Percentiles rank a stretch among this genome's conserved stretches.
These are phyloP conservation scores for Conomelus anceps DNA, from an alignment of 2,888 invertebrate species.

Conservation along the genomic window DNA sequence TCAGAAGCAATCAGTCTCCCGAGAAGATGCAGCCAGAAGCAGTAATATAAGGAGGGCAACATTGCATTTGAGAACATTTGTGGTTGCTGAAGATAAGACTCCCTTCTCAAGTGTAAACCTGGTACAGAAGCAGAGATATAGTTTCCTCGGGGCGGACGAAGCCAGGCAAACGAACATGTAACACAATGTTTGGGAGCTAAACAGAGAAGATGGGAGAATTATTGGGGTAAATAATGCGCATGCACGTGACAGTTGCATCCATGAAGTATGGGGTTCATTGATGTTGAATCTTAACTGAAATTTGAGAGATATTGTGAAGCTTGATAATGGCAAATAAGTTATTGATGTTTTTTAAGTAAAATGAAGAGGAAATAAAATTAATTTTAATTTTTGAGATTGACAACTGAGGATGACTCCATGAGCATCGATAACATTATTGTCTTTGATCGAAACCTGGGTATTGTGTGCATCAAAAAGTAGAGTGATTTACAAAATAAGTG, in stretches of 20 bases:
- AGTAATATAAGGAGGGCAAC: background rate
- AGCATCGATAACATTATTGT: too few relatives aligned
- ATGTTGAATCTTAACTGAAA: too few relatives aligned
- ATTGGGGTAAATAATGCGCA: background rate
- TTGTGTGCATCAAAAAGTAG: too few relatives aligned
- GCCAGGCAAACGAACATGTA: background rate
- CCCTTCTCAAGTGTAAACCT: background rate
- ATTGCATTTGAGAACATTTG: conserved; percentile 1
- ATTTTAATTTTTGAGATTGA: too few relatives aligned
- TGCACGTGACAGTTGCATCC: background rate
- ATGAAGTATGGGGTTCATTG: background rate
- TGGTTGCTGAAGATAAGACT: conserved; percentile 6
- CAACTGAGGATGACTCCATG: too few relatives aligned
- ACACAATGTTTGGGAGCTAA: background rate
- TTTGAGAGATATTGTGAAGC: too few relatives aligned
- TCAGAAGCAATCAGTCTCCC: background rate
- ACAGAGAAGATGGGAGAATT: background rate
- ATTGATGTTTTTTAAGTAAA: too few relatives aligned
- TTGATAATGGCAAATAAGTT: too few relatives aligned
- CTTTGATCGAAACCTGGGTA: too few relatives aligned
- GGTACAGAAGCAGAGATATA: background rate
- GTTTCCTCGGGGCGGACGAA: background rate
- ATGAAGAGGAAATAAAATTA: too few relatives aligned
- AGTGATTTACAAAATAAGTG: too few relatives aligned
- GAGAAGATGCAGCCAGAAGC: background rate